A percentile compares a stretch with the other conserved stretches of the same genome.
Conservation (phyloP, 2,797 vertebrate species). For the Channa striata region DNA sequence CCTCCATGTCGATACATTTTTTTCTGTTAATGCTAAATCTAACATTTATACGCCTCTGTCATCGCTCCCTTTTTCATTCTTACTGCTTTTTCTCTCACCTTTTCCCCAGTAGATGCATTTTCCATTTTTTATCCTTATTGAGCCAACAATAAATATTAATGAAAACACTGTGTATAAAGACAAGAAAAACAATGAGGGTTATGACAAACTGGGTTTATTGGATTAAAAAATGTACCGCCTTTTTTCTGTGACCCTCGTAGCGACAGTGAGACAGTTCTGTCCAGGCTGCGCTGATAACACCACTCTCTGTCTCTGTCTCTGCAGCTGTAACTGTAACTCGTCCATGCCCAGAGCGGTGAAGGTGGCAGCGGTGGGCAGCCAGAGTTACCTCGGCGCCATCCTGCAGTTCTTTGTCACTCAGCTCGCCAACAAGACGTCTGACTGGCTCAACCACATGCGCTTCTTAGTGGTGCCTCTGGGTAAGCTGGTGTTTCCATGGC, state of each 20-base stretch:
- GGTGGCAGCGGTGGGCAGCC: constrained; percentile 92
- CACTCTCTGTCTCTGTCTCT: constrained; percentile 1
- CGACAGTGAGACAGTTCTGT: too few species aligned
- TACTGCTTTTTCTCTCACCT: neutral
- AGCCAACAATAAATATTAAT: neutral
- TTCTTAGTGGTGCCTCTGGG: constrained; percentile 95
- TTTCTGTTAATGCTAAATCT: neutral
- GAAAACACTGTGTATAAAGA: neutral
- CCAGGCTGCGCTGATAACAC: neutral
- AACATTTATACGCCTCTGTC: neutral
- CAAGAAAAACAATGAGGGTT: neutral
- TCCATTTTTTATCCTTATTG: neutral
- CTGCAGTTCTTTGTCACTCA: constrained; percentile 97
- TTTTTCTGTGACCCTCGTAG: too few species aligned
- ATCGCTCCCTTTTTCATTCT: neutral
- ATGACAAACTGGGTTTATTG: neutral
- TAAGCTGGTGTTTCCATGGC: constrained; percentile 64
- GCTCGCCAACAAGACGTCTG: constrained; percentile 94
- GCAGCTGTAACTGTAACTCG: constrained; percentile 98
- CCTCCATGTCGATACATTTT: neutral
- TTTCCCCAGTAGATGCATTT: neutral
- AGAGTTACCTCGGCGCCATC: constrained; percentile 93
- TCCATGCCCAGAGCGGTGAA: constrained; percentile 95
- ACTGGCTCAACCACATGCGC: constrained; percentile 97
- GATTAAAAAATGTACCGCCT: too few species aligned